These are phyloP conservation scores for Leptatherina wallacei DNA, from an alignment of 2,797 vertebrate genomes.

Conservation along the genomic window DNA sequence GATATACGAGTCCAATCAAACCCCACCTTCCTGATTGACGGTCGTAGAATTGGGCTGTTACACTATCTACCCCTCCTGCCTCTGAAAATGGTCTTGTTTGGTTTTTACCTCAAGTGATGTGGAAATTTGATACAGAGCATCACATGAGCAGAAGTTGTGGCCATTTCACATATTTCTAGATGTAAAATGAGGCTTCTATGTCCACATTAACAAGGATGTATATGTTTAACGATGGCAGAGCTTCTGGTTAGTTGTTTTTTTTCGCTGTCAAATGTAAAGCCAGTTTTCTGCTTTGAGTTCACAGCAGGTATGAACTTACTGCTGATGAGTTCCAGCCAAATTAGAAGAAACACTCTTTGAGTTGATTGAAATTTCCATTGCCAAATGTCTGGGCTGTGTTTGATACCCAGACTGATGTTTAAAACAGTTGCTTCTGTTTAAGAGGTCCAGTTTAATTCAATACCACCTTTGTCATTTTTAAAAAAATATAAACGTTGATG, in stretches of 20 bases:
- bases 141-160: background rate
- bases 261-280: background rate
- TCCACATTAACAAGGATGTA: background rate
- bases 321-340: background rate
- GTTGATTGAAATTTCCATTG: no score
- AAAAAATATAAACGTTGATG: conserved; percentile 26
- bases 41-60: background rate
- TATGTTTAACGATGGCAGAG: background rate
- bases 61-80: background rate
- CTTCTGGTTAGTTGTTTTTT: background rate
- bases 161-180: background rate
- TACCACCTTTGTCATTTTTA: conserved; percentile 46
- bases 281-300: background rate
- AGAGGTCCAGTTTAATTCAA: conserved; percentile 27
- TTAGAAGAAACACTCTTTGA: no score
- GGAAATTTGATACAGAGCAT: background rate
- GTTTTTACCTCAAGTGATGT: no score
- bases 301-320: background rate
- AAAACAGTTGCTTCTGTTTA: background rate
- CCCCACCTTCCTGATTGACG: background rate
- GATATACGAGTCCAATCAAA: background rate
- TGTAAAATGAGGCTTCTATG: background rate
- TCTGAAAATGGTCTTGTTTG: background rate
- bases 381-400: background rate
- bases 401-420: conserved; percentile 10